phyloP scores from a whole-genome alignment of 2,888 invertebrate genomes.

The Drosophila kanekoi region DNA sequence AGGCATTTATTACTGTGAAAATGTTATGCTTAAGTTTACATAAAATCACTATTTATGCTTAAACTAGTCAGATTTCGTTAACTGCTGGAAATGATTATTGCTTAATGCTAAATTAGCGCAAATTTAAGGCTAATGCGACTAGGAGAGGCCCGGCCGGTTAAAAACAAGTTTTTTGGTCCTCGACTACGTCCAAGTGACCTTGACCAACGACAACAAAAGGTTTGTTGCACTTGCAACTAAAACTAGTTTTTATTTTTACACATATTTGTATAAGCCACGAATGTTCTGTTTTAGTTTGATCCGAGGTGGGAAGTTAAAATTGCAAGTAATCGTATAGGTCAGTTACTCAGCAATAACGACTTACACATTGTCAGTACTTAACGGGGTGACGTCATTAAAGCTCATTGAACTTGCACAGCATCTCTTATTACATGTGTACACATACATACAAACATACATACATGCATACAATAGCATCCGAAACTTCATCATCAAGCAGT shows the following conservation, averaged over 20 bases:
- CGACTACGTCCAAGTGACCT: constrained; percentile 42
- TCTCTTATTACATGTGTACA: constrained; percentile 5
- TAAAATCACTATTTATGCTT: background rate
- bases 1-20: too few relatives aligned
- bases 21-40: background rate
- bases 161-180: constrained; percentile 46
- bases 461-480: background rate
- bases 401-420: constrained; percentile 47
- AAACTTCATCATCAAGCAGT: constrained; percentile 27
- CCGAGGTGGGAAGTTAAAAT: background rate
- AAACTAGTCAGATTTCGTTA: background rate
- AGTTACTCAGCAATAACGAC: constrained; percentile 14
- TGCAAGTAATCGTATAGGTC: constrained; percentile 19
- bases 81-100: background rate
- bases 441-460: background rate
- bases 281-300: constrained; percentile 8
- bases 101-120: constrained; percentile 2
- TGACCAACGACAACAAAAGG: constrained; percentile 47
- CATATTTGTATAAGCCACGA: constrained; percentile 12
- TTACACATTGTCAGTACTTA: background rate
- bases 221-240: constrained; percentile 41
- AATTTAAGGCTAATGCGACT: constrained; percentile 6
- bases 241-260: constrained; percentile 20
- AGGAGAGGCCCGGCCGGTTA: background rate
- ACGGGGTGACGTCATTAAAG: constrained; percentile 41